Evolutionary conservation across 2,113 vertebrate species (phyloP), one percentile per base, ranked within the genome.

Genomic region (Thalassoma bifasciatum): DNA sequence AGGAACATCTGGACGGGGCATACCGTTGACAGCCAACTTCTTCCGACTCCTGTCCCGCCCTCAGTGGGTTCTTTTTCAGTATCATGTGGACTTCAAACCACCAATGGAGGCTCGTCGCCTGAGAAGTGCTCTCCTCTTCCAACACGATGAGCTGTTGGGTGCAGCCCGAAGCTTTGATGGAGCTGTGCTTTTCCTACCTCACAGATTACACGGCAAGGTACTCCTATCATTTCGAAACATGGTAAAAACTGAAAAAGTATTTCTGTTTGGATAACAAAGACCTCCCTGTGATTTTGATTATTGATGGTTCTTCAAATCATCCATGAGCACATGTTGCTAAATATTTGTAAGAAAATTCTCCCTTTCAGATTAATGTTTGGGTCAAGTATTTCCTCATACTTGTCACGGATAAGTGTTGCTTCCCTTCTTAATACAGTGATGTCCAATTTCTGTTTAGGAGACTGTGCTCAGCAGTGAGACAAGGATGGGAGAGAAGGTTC

Each of bases 31-130:
- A 2, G 84, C 96, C 0, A 99, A 99, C 92, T 96, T 92, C 75
- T 95, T 96, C 36, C 95, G 95, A 1, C 81, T 99, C 86, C 75
- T 93, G 0, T 97, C 96, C 1, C 95, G 96, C 0, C 97, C 97
- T 0, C 94, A 96, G 58, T 99, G 98, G 97, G 91, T 93, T 38
- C 88, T 99, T 0, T 98, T 95, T 67, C 98, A 99, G 83, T 99
- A 99, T 68, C 97, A 98, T 1, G 90, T 98, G 26, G 93, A 86
- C 89, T 99, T 94, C 68, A 95, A 88, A 5, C 97, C 98, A 0
- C 88, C 93, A 12, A 95, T 99, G 95, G 98, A 99, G 86, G 94
- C 96, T 0, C 93, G 95, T 0, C 94, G 95, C 6, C 83, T 98
- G 56, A 95, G 96, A 38, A 89, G 91, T 0, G 97, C 95, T 0